These are phyloP conservation scores for Colinus virginianus DNA, from an alignment of 2,113 vertebrate genomes.

Conservation along the genomic window DNA sequence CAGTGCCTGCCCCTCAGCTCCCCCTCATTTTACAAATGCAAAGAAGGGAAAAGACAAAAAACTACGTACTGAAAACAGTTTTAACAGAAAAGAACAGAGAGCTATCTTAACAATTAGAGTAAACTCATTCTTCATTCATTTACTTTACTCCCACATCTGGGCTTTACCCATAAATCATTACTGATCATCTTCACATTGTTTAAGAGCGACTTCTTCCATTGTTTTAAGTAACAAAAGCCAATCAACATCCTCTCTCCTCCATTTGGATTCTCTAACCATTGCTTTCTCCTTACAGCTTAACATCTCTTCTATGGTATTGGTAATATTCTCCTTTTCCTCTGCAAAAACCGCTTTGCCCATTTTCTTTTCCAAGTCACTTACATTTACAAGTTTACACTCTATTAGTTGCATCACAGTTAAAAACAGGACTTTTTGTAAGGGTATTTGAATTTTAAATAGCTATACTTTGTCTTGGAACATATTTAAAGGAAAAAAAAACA, in stretches of 20 bases:
- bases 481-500: not conserved
- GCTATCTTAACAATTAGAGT: not conserved
- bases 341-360: not conserved
- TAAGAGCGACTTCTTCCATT: not conserved
- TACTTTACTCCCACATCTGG: not conserved
- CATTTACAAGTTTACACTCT: not conserved
- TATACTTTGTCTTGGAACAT: not conserved
- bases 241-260: not conserved
- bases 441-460: not conserved
- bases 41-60: not conserved
- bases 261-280: not conserved
- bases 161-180: not conserved
- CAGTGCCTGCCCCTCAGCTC: too few species aligned
- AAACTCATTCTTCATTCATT: not conserved
- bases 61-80: not conserved
- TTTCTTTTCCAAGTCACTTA: not conserved
- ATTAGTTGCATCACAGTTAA: not conserved
- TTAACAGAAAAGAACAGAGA: not conserved
- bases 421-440: not conserved
- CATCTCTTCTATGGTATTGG: not conserved
- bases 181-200: not conserved
- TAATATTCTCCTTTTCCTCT: not conserved
- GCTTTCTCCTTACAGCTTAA: not conserved
- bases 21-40: not conserved
- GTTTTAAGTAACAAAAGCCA: not conserved